These are phyloP conservation scores for Heterodera schachtii DNA, from an alignment of 1,140 invertebrate species.

Conservation along the genomic window DNA sequence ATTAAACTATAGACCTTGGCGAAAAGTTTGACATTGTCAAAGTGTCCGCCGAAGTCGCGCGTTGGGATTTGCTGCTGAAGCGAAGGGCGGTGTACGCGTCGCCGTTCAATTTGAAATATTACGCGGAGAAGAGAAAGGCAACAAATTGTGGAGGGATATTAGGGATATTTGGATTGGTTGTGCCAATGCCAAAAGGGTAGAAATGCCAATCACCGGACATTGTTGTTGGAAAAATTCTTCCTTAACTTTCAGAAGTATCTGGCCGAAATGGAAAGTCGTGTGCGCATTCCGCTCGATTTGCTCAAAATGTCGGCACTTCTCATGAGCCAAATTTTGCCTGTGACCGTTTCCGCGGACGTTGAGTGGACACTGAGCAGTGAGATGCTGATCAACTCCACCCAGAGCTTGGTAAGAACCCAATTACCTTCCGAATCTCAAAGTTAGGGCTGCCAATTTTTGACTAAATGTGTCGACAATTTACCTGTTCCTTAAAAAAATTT, in stretches of 20 bases:
- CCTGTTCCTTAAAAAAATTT: no score
- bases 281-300: constrained; percentile 59
- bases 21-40: constrained; percentile 63
- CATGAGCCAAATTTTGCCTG: constrained; percentile 49
- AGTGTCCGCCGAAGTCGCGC: constrained; percentile 45
- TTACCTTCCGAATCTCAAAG: no score
- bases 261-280: constrained; percentile 50
- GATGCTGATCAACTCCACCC: constrained; percentile 50
- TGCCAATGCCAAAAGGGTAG: neutral
- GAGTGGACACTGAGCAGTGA: constrained; percentile 49
- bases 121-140: constrained; percentile 60
- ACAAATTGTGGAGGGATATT: neutral
- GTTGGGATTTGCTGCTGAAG: constrained; percentile 53
- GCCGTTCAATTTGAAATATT: constrained; percentile 63
- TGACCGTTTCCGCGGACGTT: constrained; percentile 62
- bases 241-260: constrained; percentile 31
- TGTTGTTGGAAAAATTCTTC: constrained; percentile 4
- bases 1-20: constrained; percentile 51
- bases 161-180: no score
- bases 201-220: neutral
- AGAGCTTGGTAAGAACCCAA: constrained; percentile 26
- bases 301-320: constrained; percentile 48
- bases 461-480: no score
- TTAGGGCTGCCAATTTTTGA: no score
- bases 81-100: constrained; percentile 62